Base-by-base conservation (phyloP, 2,888 invertebrate genomes). In the Himalopsyche anomala region DNA sequence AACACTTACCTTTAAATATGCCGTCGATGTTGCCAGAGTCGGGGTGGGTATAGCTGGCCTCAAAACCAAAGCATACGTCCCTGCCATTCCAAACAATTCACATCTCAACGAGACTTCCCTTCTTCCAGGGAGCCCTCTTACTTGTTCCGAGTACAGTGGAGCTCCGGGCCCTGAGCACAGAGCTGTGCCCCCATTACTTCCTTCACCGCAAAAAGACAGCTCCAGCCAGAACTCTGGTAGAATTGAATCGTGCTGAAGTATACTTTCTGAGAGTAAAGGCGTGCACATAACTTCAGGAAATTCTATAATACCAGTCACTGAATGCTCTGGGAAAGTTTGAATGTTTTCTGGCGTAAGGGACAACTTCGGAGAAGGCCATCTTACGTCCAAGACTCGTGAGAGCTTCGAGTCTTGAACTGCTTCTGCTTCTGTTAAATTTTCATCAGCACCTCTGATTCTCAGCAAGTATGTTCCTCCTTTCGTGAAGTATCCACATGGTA, bases 41-140 rank as follows among this genome's bases (percentile, higher is more conserved):
- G 95, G 94, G 2, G 95, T 94, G 0, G 94, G 93, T 0, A 94
- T 92, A 5, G 95, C 94, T 0, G 97, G 96, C 56, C 96, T 93
- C 86, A 97, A 91, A 83, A 95, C 95, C 8, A 97, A 92, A 0
- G 96, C 95, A 90, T 97, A 97, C 91, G 96, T 96, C 0, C 97
- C 97, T 0, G 97, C 96, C 89, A 97, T 94, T 1, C 97, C 97
- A 89, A 97, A 97, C 56, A 96, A 93, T 90, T 97, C 96, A 90
- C 97, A 97, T 54, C 95, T 94, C 42, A 97, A 92, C 5, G 94
- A 94, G 90, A 97, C 92, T 28, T 95, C 93, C 74, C 95, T 94
- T 54, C 95, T 94, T n/a, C 95, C 95, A 38, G 96, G 95, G 91
- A 96, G 91, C 51, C 95, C 95, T n/a, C 93, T 92, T 81, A 97